Percentiles rank a stretch among this genome's conserved stretches.
Conservation (phyloP, 2,888 invertebrate species). For the Cephus rjabovi region DNA sequence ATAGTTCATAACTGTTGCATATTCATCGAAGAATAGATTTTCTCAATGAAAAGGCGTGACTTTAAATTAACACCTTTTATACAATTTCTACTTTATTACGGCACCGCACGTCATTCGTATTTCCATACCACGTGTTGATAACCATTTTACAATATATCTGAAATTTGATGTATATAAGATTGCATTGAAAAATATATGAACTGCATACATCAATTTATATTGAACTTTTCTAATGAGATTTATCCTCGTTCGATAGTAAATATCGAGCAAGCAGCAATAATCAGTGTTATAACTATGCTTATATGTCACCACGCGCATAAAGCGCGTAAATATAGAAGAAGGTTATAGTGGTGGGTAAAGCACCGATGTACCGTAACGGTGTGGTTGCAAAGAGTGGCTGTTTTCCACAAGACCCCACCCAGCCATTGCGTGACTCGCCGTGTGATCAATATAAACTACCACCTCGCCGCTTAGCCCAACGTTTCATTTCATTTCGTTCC, state of each 20-base stretch:
- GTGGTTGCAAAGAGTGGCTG: constrained; percentile 28
- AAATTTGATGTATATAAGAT: not conserved
- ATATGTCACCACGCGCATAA: not conserved
- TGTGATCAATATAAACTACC: constrained; percentile 47
- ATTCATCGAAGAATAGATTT: not conserved
- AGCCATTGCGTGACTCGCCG: constrained; percentile 51
- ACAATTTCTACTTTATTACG: not conserved
- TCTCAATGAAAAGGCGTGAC: not conserved
- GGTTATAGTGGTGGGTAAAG: not conserved
- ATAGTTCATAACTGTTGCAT: not conserved
- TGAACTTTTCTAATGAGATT: not conserved
- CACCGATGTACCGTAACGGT: not conserved
- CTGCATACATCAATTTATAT: not conserved
- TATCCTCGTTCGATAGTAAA: not conserved
- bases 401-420: constrained; percentile 44
- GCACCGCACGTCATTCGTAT: not conserved
- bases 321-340: not conserved
- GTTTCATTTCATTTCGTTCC: constrained; percentile 12
- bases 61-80: not conserved
- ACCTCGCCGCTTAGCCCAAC: constrained; percentile 13
- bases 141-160: not conserved
- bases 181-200: not conserved
- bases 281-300: not conserved
- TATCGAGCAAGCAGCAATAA: not conserved
- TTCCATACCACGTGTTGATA: not conserved